Conservation (phyloP, 2,113 vertebrate genomes). For the Tyrannus savana region DNA sequence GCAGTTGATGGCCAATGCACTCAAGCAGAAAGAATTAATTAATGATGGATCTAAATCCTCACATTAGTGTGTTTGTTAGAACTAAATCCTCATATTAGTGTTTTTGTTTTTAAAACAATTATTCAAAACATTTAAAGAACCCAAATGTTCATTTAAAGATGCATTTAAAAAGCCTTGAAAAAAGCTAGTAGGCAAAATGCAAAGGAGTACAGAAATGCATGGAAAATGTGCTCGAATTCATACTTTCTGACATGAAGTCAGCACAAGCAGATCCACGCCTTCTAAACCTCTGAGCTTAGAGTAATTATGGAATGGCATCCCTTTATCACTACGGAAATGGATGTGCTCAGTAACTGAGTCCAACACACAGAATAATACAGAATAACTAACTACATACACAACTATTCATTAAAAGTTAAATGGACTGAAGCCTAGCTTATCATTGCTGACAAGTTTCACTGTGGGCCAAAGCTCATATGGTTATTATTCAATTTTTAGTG, state of each 20-base stretch:
- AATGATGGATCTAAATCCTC: accelerated
- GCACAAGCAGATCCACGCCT: neutral
- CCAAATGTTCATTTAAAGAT: neutral
- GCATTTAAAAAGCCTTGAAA: neutral
- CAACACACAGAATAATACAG: neutral
- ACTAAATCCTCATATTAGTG: neutral
- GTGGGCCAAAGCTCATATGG: neutral
- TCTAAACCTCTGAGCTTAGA: neutral
- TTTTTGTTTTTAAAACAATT: neutral
- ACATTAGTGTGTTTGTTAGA: neutral
- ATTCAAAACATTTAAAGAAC: neutral
- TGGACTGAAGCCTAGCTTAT: neutral
- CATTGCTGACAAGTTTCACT: neutral
- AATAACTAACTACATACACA: neutral
- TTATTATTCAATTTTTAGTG: neutral
- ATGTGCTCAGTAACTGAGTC: neutral
- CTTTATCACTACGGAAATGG: slow-evolving; percentile 4
- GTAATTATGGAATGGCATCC: neutral
- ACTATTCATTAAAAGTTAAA: neutral
- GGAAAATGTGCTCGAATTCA: neutral
- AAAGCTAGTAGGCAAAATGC: neutral
- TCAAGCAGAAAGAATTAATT: neutral
- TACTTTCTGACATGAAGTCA: neutral
- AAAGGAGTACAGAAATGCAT: neutral
- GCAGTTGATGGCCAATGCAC: neutral